These are phyloP conservation scores for Therioaphis trifolii DNA, from an alignment of 2,888 invertebrate species.

Conservation along the genomic window DNA sequence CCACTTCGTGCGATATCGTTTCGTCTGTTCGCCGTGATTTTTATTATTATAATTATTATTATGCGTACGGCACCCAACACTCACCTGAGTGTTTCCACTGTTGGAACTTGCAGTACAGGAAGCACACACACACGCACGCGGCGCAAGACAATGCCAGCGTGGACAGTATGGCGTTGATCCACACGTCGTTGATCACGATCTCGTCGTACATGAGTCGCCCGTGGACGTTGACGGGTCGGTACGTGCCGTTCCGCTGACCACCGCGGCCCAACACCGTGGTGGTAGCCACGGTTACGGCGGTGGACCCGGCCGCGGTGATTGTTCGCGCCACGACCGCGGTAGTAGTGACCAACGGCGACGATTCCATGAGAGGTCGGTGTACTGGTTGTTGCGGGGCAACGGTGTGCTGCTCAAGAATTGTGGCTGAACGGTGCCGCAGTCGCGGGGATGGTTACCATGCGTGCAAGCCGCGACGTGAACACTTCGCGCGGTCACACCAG, in stretches of 20 bases:
- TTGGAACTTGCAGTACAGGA: constrained; percentile 75
- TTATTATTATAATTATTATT: too few relatives aligned
- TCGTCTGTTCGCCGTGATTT: too few relatives aligned
- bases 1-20: too few relatives aligned
- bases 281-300: constrained; percentile 1
- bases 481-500: too few relatives aligned
- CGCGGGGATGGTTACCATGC: too few relatives aligned
- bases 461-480: too few relatives aligned
- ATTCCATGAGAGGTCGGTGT: too few relatives aligned
- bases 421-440: too few relatives aligned
- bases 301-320: neutral
- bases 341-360: too few relatives aligned
- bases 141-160: constrained; percentile 74
- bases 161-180: constrained; percentile 75
- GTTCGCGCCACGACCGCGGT: neutral
- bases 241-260: constrained; percentile 1
- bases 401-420: too few relatives aligned
- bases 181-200: constrained; percentile 70
- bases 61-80: constrained; percentile 65
- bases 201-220: constrained; percentile 63
- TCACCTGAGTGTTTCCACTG: constrained; percentile 76
- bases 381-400: too few relatives aligned
- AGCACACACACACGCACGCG: constrained; percentile 75
- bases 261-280: neutral
- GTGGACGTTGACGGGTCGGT: constrained; percentile 41